Conservation (phyloP, 2,888 invertebrate species). For the Crossocerus cetratus region DNA sequence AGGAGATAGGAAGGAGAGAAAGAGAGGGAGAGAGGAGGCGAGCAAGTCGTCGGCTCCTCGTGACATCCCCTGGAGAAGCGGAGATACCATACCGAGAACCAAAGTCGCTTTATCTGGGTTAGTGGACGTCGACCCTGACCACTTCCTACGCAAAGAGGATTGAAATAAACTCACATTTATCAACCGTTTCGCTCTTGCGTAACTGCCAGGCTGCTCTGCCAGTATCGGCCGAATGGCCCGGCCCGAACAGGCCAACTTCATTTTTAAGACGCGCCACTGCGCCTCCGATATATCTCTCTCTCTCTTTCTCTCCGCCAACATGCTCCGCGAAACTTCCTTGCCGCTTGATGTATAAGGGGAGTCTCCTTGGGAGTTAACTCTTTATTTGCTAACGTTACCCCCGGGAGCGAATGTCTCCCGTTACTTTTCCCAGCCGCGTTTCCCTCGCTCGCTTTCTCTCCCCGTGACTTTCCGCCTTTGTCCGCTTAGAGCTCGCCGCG, state of each 20-base stretch:
- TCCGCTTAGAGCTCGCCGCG: too few species aligned
- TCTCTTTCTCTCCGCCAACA: neutral
- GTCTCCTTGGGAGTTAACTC: conserved; percentile 5
- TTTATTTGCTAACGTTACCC: conserved; percentile 1
- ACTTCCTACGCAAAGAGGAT: conserved; percentile 62
- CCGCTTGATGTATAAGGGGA: neutral
- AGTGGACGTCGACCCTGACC: conserved; percentile 65
- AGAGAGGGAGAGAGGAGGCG: conserved; percentile 24
- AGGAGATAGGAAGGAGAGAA: conserved; percentile 14
- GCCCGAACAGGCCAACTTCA: conserved; percentile 9
- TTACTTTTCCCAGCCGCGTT: neutral
- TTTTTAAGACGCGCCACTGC: conserved; percentile 18
- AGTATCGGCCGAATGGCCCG: conserved; percentile 10
- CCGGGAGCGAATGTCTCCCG: neutral
- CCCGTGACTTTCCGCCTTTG: neutral
- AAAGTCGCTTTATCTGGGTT: conserved; percentile 66
- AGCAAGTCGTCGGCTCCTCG: conserved; percentile 47
- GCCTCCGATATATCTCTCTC: conserved; percentile 13
- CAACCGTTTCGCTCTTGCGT: conserved; percentile 50
- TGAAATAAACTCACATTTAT: conserved; percentile 61
- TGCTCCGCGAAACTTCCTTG: neutral
- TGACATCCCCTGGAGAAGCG: conserved; percentile 54
- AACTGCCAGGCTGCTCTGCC: conserved; percentile 19
- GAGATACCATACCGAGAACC: conserved; percentile 63
- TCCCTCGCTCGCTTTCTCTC: neutral